A percentile compares a stretch with the other conserved stretches of the same genome.
These are phyloP conservation scores for Parasteatoda lunata DNA, from an alignment of 2,888 invertebrate species.

Conservation along the genomic window DNA sequence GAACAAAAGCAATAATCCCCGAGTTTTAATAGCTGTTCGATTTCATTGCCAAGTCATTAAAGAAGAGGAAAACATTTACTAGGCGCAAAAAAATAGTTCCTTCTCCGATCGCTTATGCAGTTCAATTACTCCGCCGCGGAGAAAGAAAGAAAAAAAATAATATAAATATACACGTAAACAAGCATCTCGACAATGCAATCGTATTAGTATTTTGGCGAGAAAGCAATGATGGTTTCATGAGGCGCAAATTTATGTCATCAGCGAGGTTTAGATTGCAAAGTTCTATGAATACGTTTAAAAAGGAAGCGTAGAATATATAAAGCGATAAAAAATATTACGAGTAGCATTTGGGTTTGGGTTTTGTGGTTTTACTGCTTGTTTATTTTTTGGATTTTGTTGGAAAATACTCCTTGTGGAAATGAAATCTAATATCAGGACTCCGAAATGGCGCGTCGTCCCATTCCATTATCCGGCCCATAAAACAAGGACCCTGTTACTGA, in stretches of 20 bases:
- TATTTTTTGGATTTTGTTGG: slow-evolving; percentile 22
- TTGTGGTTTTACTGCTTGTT: slow-evolving; percentile 32
- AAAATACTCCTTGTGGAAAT: slow-evolving; percentile 64
- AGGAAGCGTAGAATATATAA: slow-evolving; percentile 23
- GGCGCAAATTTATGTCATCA: slow-evolving; percentile 65
- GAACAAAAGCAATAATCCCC: slow-evolving; percentile 45
- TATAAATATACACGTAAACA: slow-evolving; percentile 3
- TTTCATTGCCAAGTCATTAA: slow-evolving; percentile 44
- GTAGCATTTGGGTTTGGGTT: slow-evolving; percentile 37
- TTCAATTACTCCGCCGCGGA: slow-evolving; percentile 45
- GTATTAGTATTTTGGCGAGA: slow-evolving; percentile 44
- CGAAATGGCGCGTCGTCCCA: slow-evolving; percentile 59
- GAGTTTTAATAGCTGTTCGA: slow-evolving; percentile 28
- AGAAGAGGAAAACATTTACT: slow-evolving; percentile 29
- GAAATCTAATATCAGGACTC: slow-evolving; percentile 60
- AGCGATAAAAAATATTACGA: slow-evolving; percentile 47
- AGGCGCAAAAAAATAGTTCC: neutral
- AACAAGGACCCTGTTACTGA: slow-evolving; percentile 66
- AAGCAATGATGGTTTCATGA: slow-evolving; percentile 59
- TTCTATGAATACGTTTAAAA: slow-evolving; percentile 58
- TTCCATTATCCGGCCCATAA: slow-evolving; percentile 66
- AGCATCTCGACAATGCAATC: slow-evolving; percentile 17
- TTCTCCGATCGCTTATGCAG: slow-evolving; percentile 13
- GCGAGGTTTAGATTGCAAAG: slow-evolving; percentile 27
- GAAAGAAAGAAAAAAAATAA: slow-evolving; percentile 9